phyloP scores from a whole-genome alignment of 2,888 invertebrate genomes.

The Drosophila anomelani region DNA sequence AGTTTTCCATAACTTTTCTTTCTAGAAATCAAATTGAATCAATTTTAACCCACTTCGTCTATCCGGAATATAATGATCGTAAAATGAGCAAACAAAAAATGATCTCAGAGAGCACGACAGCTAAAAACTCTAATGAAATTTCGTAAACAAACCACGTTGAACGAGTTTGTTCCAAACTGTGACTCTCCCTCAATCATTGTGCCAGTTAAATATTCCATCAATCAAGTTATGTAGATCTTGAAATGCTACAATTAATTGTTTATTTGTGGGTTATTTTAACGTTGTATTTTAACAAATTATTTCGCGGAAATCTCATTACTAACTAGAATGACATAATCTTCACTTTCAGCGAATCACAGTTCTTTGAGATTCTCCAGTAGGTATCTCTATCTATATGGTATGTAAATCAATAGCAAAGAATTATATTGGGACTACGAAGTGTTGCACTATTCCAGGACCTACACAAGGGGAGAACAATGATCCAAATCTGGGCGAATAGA shows the following conservation, averaged over 20 bases:
- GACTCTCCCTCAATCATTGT: conserved; percentile 7
- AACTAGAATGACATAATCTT: background rate
- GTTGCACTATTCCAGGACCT: conserved; percentile 2
- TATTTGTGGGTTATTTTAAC: background rate
- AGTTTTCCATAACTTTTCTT: background rate
- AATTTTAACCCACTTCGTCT: background rate
- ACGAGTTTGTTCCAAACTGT: background rate
- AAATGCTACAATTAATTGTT: background rate
- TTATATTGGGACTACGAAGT: background rate
- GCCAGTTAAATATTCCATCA: conserved; percentile 1
- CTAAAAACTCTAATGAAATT: background rate
- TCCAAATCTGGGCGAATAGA: conserved; percentile 9
- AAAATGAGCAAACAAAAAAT: background rate
- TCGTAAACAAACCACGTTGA: background rate
- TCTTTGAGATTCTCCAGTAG: too few relatives aligned
- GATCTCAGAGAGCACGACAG: background rate
- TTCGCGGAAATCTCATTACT: background rate
- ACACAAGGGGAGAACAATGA: conserved; percentile 41
- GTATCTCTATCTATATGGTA: background rate
- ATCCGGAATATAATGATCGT: background rate
- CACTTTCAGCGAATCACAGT: background rate
- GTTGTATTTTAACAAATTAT: background rate
- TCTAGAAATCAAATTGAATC: background rate
- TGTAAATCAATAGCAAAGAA: background rate
- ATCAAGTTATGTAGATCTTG: conserved; percentile 4